These are phyloP conservation scores for Merodon equestris DNA, from an alignment of 2,888 invertebrate genomes.

Conservation along the genomic window DNA sequence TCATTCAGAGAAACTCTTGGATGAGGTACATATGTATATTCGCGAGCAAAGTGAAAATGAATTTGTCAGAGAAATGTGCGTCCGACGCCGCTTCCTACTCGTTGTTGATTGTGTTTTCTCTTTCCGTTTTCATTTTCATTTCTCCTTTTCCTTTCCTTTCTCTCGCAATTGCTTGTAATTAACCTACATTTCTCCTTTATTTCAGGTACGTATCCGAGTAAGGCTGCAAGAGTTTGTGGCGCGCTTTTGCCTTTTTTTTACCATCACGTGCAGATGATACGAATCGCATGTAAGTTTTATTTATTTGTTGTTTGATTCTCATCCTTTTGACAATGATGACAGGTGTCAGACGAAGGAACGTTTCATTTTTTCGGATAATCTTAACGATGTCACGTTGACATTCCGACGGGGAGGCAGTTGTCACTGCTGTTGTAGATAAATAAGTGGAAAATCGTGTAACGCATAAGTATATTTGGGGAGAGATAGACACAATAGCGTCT, in stretches of 20 bases:
- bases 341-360: constrained; percentile 25
- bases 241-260: constrained; percentile 2
- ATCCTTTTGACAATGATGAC: constrained; percentile 22
- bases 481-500: too few relatives aligned
- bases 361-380: constrained; percentile 1
- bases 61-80: constrained; percentile 1
- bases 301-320: not conserved
- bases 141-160: not conserved
- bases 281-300: constrained; percentile 11
- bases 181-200: constrained; percentile 30
- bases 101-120: constrained; percentile 10
- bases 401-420: constrained; percentile 1
- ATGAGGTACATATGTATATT: constrained; percentile 1
- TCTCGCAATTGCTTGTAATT: constrained; percentile 33
- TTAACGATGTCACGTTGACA: not conserved
- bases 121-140: not conserved
- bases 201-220: constrained; percentile 37
- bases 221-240: constrained; percentile 9
- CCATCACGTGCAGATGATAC: not conserved
- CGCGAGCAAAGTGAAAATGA: constrained; percentile 16
- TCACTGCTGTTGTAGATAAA: not conserved
- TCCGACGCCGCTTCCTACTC: constrained; percentile 10
- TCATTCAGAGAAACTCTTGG: constrained; percentile 18
- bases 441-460: too few relatives aligned
- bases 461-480: too few relatives aligned